Conservation (phyloP, 2,888 invertebrate species). For the Brachypterus glaber region DNA sequence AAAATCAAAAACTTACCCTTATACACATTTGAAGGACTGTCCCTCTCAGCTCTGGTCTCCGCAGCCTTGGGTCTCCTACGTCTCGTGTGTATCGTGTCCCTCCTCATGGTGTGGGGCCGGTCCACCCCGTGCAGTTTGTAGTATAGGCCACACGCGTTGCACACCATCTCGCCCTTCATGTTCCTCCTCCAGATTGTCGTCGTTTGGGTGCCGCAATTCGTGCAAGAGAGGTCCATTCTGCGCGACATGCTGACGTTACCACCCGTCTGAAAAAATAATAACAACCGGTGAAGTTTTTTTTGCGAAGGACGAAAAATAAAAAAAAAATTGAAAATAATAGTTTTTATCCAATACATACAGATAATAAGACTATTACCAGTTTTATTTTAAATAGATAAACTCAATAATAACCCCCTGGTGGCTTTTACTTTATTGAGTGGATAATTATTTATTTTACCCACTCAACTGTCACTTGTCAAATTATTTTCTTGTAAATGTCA, state of each 20-base stretch:
- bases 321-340: no score
- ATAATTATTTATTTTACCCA: no score
- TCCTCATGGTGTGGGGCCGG: slow-evolving; percentile 88
- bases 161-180: slow-evolving; percentile 94
- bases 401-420: no score
- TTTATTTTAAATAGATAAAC: no score
- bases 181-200: slow-evolving; percentile 97
- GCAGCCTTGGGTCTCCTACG: slow-evolving; percentile 77
- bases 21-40: slow-evolving; percentile 13
- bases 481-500: no score
- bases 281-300: background rate
- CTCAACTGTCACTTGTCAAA: no score
- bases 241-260: slow-evolving; percentile 31
- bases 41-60: slow-evolving; percentile 33
- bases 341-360: no score
- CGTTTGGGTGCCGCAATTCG: slow-evolving; percentile 94
- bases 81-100: slow-evolving; percentile 92
- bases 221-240: slow-evolving; percentile 80
- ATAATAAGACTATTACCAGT: no score
- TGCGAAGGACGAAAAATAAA: no score
- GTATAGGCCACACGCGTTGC: slow-evolving; percentile 97
- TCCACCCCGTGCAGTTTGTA: slow-evolving; percentile 93
- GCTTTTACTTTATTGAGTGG: no score
- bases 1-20: slow-evolving; percentile 14
- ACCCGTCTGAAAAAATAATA: slow-evolving; percentile 17